These are phyloP conservation scores for Hymenochirus boettgeri DNA, from an alignment of 2,113 vertebrate genomes.

Conservation along the genomic window DNA sequence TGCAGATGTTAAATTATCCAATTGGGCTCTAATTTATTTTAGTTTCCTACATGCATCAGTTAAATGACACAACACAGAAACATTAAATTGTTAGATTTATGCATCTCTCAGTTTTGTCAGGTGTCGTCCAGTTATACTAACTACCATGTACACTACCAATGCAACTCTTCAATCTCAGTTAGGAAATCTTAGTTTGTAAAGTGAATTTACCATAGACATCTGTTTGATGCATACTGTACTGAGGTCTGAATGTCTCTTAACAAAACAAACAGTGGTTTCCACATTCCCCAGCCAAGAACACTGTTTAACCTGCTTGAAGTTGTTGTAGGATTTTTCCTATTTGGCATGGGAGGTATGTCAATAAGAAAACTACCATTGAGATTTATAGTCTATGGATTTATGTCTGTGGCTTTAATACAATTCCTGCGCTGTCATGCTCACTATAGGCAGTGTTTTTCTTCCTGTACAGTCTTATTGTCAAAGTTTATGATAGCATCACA, in stretches of 20 bases:
- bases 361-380: constrained; percentile 62
- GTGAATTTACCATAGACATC: constrained; percentile 84
- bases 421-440: constrained; percentile 53
- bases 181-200: constrained; percentile 70
- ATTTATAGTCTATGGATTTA: constrained; percentile 80
- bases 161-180: constrained; percentile 58
- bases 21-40: constrained; percentile 81
- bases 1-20: constrained; percentile 76
- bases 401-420: constrained; percentile 52
- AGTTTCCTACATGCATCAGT: constrained; percentile 60
- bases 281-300: constrained; percentile 63
- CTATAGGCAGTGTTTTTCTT: constrained; percentile 70
- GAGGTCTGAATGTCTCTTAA: constrained; percentile 73
- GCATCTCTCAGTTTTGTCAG: constrained; percentile 82
- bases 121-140: constrained; percentile 67
- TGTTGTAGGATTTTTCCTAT: constrained; percentile 56
- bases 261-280: constrained; percentile 73
- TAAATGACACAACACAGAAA: constrained; percentile 58
- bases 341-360: constrained; percentile 61
- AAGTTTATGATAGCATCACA: constrained; percentile 77
- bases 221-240: constrained; percentile 76
- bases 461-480: constrained; percentile 71
- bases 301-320: constrained; percentile 55
- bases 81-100: constrained; percentile 60
- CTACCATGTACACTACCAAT: constrained; percentile 28